These are phyloP conservation scores for Neodiprion lecontei DNA, from an alignment of 1,140 invertebrate species.

Conservation along the genomic window DNA sequence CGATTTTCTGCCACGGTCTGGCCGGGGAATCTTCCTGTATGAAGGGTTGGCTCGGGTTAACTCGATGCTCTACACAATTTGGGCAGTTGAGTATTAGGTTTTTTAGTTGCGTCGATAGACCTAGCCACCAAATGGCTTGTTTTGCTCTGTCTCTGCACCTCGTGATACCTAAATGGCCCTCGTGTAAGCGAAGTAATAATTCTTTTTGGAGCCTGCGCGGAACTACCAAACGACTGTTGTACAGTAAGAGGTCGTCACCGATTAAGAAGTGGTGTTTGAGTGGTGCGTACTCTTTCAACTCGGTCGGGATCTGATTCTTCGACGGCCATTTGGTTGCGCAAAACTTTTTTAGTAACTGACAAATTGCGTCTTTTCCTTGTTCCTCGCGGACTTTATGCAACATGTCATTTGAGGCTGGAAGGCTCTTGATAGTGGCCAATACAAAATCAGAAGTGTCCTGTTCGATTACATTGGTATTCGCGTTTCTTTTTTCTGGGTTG, in stretches of 20 bases:
- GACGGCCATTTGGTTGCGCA: slow-evolving; percentile 28
- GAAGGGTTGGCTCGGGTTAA: slow-evolving; percentile 33
- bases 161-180: slow-evolving; percentile 27
- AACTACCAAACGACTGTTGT: slow-evolving; percentile 28
- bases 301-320: slow-evolving; percentile 15
- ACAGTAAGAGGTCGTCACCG: slow-evolving; percentile 24
- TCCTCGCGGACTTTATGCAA: slow-evolving; percentile 26
- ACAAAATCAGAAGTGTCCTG: slow-evolving; percentile 13
- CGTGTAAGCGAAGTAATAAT: slow-evolving; percentile 26
- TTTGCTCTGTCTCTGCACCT: slow-evolving; percentile 29
- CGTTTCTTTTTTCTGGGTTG: slow-evolving; percentile 23
- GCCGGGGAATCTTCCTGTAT: slow-evolving; percentile 26
- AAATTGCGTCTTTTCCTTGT: slow-evolving; percentile 27
- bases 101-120: slow-evolving; percentile 30
- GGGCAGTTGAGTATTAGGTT: slow-evolving; percentile 36
- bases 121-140: slow-evolving; percentile 28
- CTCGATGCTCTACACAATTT: slow-evolving; percentile 29
- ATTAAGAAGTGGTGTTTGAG: slow-evolving; percentile 25
- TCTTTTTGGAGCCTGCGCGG: slow-evolving; percentile 26
- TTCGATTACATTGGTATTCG: slow-evolving; percentile 25
- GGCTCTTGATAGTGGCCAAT: slow-evolving; percentile 20
- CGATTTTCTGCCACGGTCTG: slow-evolving; percentile 36
- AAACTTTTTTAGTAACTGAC: slow-evolving; percentile 27
- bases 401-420: slow-evolving; percentile 25
- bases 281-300: slow-evolving; percentile 29